A percentile compares a stretch with the other conserved stretches of the same genome.
Evolutionary conservation across 2,888 invertebrate species (phyloP).

Genomic region (Parapristionchus giblindavisi): DNA sequence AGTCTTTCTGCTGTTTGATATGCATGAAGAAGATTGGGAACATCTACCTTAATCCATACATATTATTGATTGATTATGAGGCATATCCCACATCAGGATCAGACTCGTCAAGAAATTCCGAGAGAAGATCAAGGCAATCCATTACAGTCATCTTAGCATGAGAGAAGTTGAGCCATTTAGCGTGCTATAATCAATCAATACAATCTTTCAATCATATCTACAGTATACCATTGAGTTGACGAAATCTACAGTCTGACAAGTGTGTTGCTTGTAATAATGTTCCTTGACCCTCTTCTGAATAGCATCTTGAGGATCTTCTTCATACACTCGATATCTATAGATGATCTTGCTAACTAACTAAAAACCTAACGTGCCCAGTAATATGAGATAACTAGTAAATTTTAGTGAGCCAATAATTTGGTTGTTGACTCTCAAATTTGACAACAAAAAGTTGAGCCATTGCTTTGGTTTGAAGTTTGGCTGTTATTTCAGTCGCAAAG

Average conservation of each 20-base stretch:
- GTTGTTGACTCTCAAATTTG: no score
- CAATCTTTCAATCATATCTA: neutral
- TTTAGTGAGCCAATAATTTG: no score
- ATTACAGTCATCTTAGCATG: conserved; percentile 84
- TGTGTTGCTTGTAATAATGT: conserved; percentile 89
- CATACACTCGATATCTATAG: conserved; percentile 47
- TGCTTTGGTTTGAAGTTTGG: no score
- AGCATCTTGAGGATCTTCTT: conserved; percentile 48
- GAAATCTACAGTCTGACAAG: conserved; percentile 86
- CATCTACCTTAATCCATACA: conserved; percentile 73
- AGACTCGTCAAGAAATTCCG: conserved; percentile 88
- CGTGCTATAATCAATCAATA: conserved; percentile 48
- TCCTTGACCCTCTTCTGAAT: conserved; percentile 78
- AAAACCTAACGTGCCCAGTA: no score
- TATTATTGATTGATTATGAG: conserved; percentile 13
- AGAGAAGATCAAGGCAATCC: conserved; percentile 85
- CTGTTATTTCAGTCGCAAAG: no score
- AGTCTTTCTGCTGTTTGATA: conserved; percentile 91
- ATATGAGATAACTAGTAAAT: no score
- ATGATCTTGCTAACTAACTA: no score
- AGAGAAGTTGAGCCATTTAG: conserved; percentile 83
- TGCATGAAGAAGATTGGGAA: conserved; percentile 93
- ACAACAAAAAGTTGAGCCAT: no score
- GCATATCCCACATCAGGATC: conserved; percentile 87
- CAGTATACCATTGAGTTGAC: conserved; percentile 76